Percentiles rank a stretch among this genome's conserved stretches.
These are phyloP conservation scores for Sesamia inferens DNA, from an alignment of 2,888 invertebrate species.

Conservation along the genomic window DNA sequence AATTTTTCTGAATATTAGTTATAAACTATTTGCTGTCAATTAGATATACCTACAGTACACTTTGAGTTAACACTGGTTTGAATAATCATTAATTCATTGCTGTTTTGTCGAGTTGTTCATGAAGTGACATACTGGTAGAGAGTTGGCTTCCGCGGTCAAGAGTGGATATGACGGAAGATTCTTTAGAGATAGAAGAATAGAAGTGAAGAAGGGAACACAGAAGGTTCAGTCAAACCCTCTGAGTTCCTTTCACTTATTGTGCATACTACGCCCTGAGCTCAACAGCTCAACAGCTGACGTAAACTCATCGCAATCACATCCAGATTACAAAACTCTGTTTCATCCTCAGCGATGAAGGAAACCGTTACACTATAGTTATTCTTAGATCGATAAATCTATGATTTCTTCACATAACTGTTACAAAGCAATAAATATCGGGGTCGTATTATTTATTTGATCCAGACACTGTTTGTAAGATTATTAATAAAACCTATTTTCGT, in stretches of 20 bases:
- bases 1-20: no score
- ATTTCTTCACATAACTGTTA: slow-evolving; percentile 45
- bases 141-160: neutral
- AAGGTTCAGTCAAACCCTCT: neutral
- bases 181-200: neutral
- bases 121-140: neutral
- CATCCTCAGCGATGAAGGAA: slow-evolving; percentile 34
- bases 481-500: slow-evolving; percentile 49
- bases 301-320: neutral
- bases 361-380: slow-evolving; percentile 26
- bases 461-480: slow-evolving; percentile 39
- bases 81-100: no score
- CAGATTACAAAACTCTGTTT: neutral
- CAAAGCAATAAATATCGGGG: slow-evolving; percentile 40
- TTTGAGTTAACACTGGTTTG: no score
- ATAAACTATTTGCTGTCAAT: no score
- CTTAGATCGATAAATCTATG: slow-evolving; percentile 41
- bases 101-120: neutral
- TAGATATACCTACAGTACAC: no score
- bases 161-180: neutral
- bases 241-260: neutral
- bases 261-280: neutral
- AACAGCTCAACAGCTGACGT: neutral
- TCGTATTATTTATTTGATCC: slow-evolving; percentile 49
- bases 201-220: no score